A percentile compares a stretch with the other conserved stretches of the same genome.
Evolutionary conservation across 2,888 invertebrate genomes (phyloP).

Genomic region (Megaustenia siamemsis): DNA sequence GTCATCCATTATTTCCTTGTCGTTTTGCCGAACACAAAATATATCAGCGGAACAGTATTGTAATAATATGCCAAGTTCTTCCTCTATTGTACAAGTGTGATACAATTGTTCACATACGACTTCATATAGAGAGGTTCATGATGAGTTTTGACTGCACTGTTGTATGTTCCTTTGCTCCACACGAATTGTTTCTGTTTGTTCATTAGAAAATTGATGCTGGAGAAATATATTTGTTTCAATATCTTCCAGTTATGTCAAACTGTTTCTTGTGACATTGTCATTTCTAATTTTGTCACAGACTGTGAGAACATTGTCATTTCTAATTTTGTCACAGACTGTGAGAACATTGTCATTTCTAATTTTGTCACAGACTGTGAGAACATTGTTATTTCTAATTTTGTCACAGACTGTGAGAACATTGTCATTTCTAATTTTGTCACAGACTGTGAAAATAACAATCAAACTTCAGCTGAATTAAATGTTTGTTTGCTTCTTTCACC

Average conservation of each 20-base stretch:
- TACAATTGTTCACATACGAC: background rate
- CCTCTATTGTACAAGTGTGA: background rate
- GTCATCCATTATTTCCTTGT: background rate
- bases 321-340: too few species aligned
- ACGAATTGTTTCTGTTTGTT: background rate
- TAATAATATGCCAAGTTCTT: background rate
- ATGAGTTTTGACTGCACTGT: background rate
- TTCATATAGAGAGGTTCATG: background rate
- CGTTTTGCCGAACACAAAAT: background rate
- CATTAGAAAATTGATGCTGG: background rate
- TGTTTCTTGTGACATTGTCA: background rate
- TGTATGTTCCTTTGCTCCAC: background rate
- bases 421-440: too few species aligned
- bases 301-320: too few species aligned
- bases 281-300: too few species aligned
- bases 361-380: too few species aligned
- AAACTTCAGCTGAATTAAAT: too few species aligned
- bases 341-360: too few species aligned
- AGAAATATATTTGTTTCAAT: background rate
- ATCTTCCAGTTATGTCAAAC: background rate
- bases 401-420: too few species aligned
- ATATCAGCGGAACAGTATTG: background rate
- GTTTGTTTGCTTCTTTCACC: too few species aligned
- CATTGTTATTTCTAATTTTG: too few species aligned
- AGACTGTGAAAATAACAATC: too few species aligned